These are phyloP conservation scores for Chlorodrepanis virens DNA, from an alignment of 2,113 vertebrate species.

Conservation along the genomic window DNA sequence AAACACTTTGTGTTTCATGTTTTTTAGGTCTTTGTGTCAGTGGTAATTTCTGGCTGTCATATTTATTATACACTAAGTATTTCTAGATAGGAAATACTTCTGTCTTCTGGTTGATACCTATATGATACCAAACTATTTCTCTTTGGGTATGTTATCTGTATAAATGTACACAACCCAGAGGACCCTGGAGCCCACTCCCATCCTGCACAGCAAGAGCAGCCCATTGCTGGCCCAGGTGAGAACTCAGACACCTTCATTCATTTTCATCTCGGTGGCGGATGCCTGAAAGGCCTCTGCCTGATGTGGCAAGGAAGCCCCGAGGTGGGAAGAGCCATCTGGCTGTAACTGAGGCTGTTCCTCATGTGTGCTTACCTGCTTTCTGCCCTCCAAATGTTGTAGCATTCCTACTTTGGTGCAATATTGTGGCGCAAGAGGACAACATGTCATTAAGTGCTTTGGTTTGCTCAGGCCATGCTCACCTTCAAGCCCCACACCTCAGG, in stretches of 20 bases:
- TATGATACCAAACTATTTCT: background rate
- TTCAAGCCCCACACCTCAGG: background rate
- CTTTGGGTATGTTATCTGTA: background rate
- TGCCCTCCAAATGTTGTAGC: background rate
- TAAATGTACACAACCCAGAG: background rate
- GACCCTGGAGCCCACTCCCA: background rate
- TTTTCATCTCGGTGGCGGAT: background rate
- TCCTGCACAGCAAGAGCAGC: background rate
- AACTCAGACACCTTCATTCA: background rate
- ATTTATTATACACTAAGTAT: background rate
- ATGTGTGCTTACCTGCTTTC: background rate
- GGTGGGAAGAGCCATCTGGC: background rate
- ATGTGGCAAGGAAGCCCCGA: background rate
- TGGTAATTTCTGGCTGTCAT: background rate
- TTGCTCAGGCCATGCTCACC: background rate
- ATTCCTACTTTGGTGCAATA: background rate
- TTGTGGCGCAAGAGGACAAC: background rate
- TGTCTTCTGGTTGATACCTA: background rate
- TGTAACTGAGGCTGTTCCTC: background rate
- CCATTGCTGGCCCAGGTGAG: background rate
- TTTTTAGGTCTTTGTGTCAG: background rate
- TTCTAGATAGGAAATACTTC: background rate
- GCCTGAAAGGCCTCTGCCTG: background rate
- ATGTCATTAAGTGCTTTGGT: background rate
- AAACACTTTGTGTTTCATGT: background rate